Evolutionary conservation across 1,140 invertebrate genomes (phyloP).

Genomic region (Chymomyza costata): DNA sequence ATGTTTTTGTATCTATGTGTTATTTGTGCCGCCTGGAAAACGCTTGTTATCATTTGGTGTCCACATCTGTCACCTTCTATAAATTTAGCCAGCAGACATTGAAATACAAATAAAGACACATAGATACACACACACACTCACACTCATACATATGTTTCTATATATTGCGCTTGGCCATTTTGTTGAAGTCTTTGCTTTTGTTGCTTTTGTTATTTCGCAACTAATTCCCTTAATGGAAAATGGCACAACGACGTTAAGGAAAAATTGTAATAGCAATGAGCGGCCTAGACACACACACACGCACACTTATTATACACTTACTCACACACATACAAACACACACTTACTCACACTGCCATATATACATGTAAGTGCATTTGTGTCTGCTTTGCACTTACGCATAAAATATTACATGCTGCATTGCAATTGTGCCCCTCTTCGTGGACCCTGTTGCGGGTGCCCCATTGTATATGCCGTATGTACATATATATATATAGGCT

Average conservation of each 20-base stretch:
- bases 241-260: conserved; percentile 51
- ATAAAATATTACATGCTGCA: conserved; percentile 70
- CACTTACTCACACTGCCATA: background rate
- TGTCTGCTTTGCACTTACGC: conserved; percentile 49
- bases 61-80: conserved; percentile 73
- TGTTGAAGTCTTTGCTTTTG: conserved; percentile 7
- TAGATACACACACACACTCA: conserved; percentile 35
- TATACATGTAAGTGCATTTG: background rate
- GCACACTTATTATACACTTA: conserved; percentile 1
- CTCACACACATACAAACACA: conserved; percentile 2
- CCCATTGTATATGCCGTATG: conserved; percentile 51
- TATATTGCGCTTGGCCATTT: conserved; percentile 24
- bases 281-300: conserved; percentile 22
- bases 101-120: too few species aligned
- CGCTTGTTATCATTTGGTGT: conserved; percentile 67
- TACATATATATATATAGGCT: background rate
- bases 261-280: conserved; percentile 19
- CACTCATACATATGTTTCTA: conserved; percentile 10
- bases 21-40: conserved; percentile 11
- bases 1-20: too few species aligned
- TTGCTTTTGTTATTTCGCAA: conserved; percentile 47
- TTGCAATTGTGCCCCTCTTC: conserved; percentile 57
- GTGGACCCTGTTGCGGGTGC: conserved; percentile 45
- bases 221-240: conserved; percentile 71
- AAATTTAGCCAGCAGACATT: too few species aligned